Evolutionary conservation across 2,797 vertebrate genomes (phyloP), one percentile per base, ranked within the genome.

Genomic region (Zalophus californianus): DNA sequence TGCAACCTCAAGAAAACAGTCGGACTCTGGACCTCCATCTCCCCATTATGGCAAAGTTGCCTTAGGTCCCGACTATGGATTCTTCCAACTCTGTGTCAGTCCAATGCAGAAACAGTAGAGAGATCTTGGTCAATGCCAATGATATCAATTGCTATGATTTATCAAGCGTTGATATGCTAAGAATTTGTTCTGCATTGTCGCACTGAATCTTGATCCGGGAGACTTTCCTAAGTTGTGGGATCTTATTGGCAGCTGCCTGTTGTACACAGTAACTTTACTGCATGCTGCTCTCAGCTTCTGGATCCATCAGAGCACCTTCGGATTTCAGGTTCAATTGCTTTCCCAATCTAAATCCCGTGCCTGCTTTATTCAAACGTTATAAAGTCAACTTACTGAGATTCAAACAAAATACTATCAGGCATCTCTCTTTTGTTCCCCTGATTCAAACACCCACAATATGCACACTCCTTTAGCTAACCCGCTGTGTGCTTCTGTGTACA

Each of bases 291-390:
- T 50, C n/a, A 73, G 58, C 25, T 70, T 68, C 41, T 82, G 60
- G 38, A 70, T 66, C 35, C 77, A 27, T 92, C 16, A 56, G 41
- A 41, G 3, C 5, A 77, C 35, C 20, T 54, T 38, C 48, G 62
- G 35, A 78, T 93, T 72, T 89, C 66, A 86, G 48, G 38, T 89
- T 68, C 41, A 92, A 8, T 52, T 70, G 5, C 29, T 92, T 94
- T 91, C 25, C 90, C 50, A 90, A 41, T 41, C 16, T 72, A 60
- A 93, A 60, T 29, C 29, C 29, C 10, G 11, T 68, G 2, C 60
- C 60, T 77, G 38, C 23, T 95, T 89, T 91, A 91, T 68, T 84
- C 35, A 86, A 73, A 90, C 35, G 44, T 20, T 84, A 73, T 86
- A 32, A 84, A 84, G 50, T 79, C 62, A 93, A 35, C 32, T 5